Base-by-base conservation (phyloP, 2,888 invertebrate species). In the Aquatica leii region DNA sequence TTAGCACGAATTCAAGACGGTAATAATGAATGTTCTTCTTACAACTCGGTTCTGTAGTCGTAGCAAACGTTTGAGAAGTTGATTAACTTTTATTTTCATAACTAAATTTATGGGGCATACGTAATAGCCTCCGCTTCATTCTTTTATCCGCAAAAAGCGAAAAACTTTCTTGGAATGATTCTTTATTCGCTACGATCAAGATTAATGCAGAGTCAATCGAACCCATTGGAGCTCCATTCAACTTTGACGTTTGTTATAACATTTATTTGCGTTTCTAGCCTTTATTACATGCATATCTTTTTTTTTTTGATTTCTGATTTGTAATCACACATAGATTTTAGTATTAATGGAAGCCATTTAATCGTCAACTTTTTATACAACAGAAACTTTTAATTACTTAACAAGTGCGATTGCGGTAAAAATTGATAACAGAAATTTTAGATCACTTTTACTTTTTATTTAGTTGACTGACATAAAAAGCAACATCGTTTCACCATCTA, bases 51-150 rank as follows among this genome's bases (percentile, higher is more conserved):
- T 59, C 53, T 56, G 51, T 48, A 66, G 52, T 60, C 54, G 56
- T 43, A 54, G 59, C 54, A 56, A 57, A 52, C 54, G 59, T 65
- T 68, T 66, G 57, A 60, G 61, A 67, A 71, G 55, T 71, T 69
- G 68, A 70, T 69, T 70, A 70, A 68, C 66, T 70, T 67, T 67
- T 65, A 68, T 66, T 69, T 69, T 67, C 68, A 69, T 65, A 60
- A 66, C 62, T 56, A 63, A 68, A 70, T 70, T 71, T 70, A 69
- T 69, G 69, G 59, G 64, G 64, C 66, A 65, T 65, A 65, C 66
- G 65, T 68, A 68, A 70, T 68, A 70, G 68, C 57, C 53, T 24
- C 52, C 51, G 46, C 62, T 52, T 52, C 52, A 62, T 62, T 62
- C 57, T 62, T 58, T 62, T 58, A 62, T 57, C 62, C 58, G 15